Evolutionary conservation across 2,888 invertebrate genomes (phyloP), one percentile per base, ranked within the genome.

Genomic region (Napeogenes inachia): DNA sequence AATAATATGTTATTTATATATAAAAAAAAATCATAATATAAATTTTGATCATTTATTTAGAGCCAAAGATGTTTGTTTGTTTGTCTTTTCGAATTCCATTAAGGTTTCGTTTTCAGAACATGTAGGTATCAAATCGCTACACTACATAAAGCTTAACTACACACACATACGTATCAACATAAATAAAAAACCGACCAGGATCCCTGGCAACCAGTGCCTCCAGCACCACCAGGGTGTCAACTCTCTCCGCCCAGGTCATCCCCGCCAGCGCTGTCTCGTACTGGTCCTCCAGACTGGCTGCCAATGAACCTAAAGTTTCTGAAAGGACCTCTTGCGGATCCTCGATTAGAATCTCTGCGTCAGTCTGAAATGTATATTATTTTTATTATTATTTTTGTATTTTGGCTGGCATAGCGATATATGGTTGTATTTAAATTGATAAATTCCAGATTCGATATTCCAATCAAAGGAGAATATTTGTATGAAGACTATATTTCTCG

Each of bases 231-330:
- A 96, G 83, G 6, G 94, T 95, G 70, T 97, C 96, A 63, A 96
- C 94, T 13, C 97, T 90, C 70, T 98, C 98, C 0, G 95, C 95
- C 95, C 96, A 96, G 2, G 95, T 94, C 94, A 97, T 95, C 71
- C 92, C 94, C 0, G 94, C 94, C 0, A 95, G 78, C 53, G 94
- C 92, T 0, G 94, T 93, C 75, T 94, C 94, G 74, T 95, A 95
- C 72, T 94, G 91, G 62, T 93, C 92, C 70, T 95, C 95, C 45
- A 95, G 80, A 12, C 91, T 72, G 60, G 91, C 74, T 0, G 76
- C 78, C 42, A 84, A 57, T 0, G 81, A 68, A 0, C 78, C 78
- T 1, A 80, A 66, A 30, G 70, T 75, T 53, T 82, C 83, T 4
- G 72, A 72, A 13, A 73, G 68, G 3, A 67, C 68, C 1, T 64